Conservation (phyloP, 2,888 invertebrate species). For the Napeogenes inachia region DNA sequence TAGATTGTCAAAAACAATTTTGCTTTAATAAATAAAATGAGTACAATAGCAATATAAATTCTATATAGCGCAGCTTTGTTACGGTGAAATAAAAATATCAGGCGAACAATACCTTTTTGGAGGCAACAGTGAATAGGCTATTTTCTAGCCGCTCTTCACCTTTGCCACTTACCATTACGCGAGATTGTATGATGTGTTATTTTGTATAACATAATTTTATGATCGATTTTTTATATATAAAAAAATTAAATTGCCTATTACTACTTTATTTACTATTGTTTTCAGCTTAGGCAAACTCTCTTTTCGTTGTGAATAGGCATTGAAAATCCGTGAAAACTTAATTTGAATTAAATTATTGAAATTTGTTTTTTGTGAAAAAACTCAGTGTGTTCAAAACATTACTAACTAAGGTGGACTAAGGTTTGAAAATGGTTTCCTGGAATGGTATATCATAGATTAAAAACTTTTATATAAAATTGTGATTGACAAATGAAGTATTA, state of each 20-base stretch:
- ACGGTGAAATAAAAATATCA: slow-evolving; percentile 21
- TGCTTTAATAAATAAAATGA: slow-evolving; percentile 3
- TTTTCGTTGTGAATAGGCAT: too few species aligned
- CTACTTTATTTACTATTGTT: too few species aligned
- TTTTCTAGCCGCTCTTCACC: slow-evolving; percentile 26
- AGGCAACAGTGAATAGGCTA: slow-evolving; percentile 21
- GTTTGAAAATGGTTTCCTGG: too few species aligned
- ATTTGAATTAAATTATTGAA: too few species aligned
- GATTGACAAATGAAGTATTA: slow-evolving; percentile 28
- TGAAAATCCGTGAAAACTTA: too few species aligned
- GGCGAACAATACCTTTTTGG: slow-evolving; percentile 23
- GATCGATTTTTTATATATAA: neutral
- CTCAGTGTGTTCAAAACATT: neutral
- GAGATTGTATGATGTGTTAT: slow-evolving; percentile 16
- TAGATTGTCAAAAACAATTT: neutral
- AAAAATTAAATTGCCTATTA: too few species aligned
- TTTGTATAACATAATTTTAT: slow-evolving; percentile 8
- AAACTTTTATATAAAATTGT: slow-evolving; percentile 13
- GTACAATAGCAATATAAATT: slow-evolving; percentile 12
- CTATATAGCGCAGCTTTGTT: slow-evolving; percentile 16
- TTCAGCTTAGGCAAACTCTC: too few species aligned
- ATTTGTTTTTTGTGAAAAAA: too few species aligned
- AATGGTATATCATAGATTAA: neutral
- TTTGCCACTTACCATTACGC: slow-evolving; percentile 16
- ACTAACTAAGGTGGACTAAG: too few species aligned